Base-by-base conservation (phyloP, 1,140 invertebrate species). In the Hyposmocoma kahamanoa region DNA sequence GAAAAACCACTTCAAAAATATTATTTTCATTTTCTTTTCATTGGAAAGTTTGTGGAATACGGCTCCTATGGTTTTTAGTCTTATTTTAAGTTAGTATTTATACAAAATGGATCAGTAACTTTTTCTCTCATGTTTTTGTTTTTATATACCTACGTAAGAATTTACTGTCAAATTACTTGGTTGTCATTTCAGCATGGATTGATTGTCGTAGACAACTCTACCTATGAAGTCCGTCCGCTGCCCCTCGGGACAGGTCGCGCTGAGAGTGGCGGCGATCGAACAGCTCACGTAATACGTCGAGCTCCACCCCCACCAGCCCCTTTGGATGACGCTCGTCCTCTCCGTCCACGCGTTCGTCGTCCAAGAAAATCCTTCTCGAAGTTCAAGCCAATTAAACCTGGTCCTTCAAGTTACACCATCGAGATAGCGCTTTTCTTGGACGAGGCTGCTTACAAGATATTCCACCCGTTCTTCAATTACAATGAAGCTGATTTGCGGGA, bases 361-460 rank as follows among this genome's bases (percentile, higher is more conserved):
- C 72, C 69, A 10, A 69, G 76, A 8, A 53, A 69, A 32, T 59
- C 64, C 43, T 62, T 50, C 64, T 65, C 11, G 75, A 8, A 52
- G 70, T 26, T 58, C 63, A 42, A 62, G 50, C 65, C 67, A 5
- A 46, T 65, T 43, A 74, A 77, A 45, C 77, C 70, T 28, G 71
- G 61, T 3, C 75, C 86, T 9, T 59, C 78, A 17, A 76, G 69
- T 13, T 86, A 89, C 42, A 90, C 88, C 0, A 75, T 92, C 20
- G 92, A 94, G 66, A 61, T 92, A 18, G 92, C 91, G 0, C 64
- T 94, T n/a, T 94, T 94, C 71, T 89, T 94, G 46, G 93, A 94
- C 58, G 90, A 92, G 65, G 87, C 91, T 2, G 92, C 87, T 0
- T 93, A 93, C 56, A 89, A 89, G 62, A 86, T 90, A 1, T 93